Evolutionary conservation across 2,113 vertebrate species (phyloP).

Genomic region (Mobula birostris): DNA sequence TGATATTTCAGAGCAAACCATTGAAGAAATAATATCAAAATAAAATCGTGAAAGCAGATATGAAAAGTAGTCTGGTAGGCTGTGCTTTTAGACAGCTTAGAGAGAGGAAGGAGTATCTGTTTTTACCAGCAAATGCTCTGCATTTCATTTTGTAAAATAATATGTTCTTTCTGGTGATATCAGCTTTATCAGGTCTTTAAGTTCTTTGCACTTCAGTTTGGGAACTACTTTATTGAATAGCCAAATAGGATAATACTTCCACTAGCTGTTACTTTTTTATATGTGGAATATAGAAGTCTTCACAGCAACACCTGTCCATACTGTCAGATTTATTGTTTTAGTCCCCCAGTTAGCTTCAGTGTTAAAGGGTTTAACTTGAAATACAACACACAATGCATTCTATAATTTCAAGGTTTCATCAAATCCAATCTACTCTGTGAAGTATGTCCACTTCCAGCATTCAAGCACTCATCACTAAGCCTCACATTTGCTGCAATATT

Average conservation of each 20-base stretch:
- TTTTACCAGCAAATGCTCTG: background rate
- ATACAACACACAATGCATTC: background rate
- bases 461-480: background rate
- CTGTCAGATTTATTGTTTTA: background rate
- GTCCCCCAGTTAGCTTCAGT: background rate
- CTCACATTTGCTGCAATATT: constrained; percentile 13
- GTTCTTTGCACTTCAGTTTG: background rate
- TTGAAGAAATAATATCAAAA: constrained; percentile 40
- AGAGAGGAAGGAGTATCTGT: background rate
- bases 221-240: background rate
- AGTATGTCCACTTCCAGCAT: too few species aligned
- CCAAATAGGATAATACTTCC: background rate
- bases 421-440: background rate
- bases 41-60: constrained; percentile 23
- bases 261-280: background rate
- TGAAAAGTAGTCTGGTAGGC: background rate
- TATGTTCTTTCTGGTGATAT: background rate
- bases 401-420: background rate
- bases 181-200: background rate
- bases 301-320: background rate
- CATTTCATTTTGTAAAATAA: constrained; percentile 5
- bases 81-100: background rate
- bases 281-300: background rate
- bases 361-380: background rate
- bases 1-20: constrained; percentile 82